Percentiles rank a stretch among this genome's conserved stretches.
Conservation (phyloP, 2,113 vertebrate species). For the Chionomys nivalis region DNA sequence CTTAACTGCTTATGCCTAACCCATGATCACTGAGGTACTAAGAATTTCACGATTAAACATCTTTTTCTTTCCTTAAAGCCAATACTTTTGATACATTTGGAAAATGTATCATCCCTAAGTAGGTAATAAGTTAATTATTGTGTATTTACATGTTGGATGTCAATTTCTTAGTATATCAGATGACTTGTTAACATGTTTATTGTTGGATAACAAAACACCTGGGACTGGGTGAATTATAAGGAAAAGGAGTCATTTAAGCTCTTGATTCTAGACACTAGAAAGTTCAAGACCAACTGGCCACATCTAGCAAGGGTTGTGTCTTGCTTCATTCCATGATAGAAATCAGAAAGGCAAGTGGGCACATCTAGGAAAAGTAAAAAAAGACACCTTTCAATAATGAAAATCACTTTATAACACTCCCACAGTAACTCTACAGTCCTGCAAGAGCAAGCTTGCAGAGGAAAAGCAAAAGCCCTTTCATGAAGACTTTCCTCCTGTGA, state of each 20-base stretch:
- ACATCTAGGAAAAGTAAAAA: neutral
- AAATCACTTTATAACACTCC: neutral
- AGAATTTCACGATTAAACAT: neutral
- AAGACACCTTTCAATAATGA: neutral
- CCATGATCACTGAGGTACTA: neutral
- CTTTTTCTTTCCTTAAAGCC: neutral
- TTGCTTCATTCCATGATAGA: neutral
- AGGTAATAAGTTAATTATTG: neutral
- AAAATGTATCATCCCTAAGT: neutral
- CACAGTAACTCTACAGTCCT: neutral
- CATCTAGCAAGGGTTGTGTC: too few species aligned
- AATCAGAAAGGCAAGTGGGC: neutral
- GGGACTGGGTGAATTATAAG: neutral
- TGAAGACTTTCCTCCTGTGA: neutral
- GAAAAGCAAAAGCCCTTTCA: neutral
- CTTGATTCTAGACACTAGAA: neutral
- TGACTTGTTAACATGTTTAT: neutral
- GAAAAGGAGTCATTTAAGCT: neutral
- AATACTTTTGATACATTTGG: constrained; percentile 3
- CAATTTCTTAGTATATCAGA: neutral
- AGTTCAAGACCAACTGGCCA: neutral
- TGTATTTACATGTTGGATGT: neutral
- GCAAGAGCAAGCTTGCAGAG: neutral
- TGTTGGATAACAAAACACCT: neutral
- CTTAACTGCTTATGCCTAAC: neutral